Conservation (phyloP, 2,888 invertebrate species). For the Rhorus exstirpatorius region DNA sequence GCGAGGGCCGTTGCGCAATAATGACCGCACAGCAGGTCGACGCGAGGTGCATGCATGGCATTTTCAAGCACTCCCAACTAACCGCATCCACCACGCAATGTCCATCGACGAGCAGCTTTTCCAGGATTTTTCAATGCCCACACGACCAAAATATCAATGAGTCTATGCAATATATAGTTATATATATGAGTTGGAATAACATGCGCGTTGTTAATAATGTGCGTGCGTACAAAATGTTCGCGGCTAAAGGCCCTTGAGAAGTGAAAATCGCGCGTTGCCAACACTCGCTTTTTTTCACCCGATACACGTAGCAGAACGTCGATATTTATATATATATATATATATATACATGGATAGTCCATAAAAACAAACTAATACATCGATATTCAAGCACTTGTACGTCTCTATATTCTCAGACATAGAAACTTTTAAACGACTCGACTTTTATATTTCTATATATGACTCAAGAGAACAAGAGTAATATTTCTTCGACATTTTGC, state of each 20-base stretch:
- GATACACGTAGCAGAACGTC: slow-evolving; percentile 41
- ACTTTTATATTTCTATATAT: too few species aligned
- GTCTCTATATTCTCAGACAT: too few species aligned
- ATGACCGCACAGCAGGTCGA: slow-evolving; percentile 38
- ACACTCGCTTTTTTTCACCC: slow-evolving; percentile 41
- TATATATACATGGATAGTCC: background rate
- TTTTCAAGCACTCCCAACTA: slow-evolving; percentile 71
- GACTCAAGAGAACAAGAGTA: background rate
- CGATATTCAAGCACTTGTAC: too few species aligned
- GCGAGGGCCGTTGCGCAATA: slow-evolving; percentile 70
- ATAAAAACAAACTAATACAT: background rate
- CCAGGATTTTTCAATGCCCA: slow-evolving; percentile 73
- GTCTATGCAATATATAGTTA: too few species aligned
- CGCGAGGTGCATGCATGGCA: slow-evolving; percentile 73
- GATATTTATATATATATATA: too few species aligned
- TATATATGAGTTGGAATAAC: too few species aligned
- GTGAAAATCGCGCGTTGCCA: slow-evolving; percentile 74
- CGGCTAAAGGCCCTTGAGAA: slow-evolving; percentile 74
- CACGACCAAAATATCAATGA: slow-evolving; percentile 73
- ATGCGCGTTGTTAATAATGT: background rate
- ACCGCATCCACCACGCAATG: slow-evolving; percentile 19
- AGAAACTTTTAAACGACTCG: too few species aligned
- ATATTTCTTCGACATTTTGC: background rate
- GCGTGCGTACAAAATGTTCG: slow-evolving; percentile 30
- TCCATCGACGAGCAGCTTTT: slow-evolving; percentile 62